Evolutionary conservation across 2,797 vertebrate genomes (phyloP).

Genomic region (Sebastes miniatus): DNA sequence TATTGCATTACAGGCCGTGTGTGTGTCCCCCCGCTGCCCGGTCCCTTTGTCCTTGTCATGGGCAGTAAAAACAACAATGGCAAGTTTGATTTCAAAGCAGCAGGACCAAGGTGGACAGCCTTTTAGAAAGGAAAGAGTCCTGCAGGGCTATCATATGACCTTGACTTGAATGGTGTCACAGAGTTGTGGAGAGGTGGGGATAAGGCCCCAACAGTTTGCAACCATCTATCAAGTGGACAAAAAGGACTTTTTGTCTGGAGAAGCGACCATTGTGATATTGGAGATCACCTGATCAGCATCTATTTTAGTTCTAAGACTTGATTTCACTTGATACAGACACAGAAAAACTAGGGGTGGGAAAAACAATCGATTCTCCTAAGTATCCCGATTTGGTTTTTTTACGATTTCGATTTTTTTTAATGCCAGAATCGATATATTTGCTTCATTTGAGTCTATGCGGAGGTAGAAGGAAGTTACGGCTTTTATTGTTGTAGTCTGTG

Average conservation of each 20-base stretch:
- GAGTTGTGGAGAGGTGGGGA: slow-evolving; percentile 62
- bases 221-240: slow-evolving; percentile 69
- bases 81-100: slow-evolving; percentile 80
- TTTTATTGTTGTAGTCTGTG: too few relatives aligned
- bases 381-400: too few relatives aligned
- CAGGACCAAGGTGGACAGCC: slow-evolving; percentile 72
- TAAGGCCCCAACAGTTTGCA: slow-evolving; percentile 59
- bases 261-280: slow-evolving; percentile 46
- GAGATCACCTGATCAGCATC: slow-evolving; percentile 40
- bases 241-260: slow-evolving; percentile 62
- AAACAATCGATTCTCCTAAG: too few relatives aligned
- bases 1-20: slow-evolving; percentile 87
- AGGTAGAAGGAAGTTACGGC: too few relatives aligned
- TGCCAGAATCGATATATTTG: too few relatives aligned
- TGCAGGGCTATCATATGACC: slow-evolving; percentile 78
- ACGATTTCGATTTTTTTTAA: too few relatives aligned
- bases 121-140: slow-evolving; percentile 66
- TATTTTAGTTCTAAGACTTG: slow-evolving; percentile 6
- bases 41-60: slow-evolving; percentile 80
- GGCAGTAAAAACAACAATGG: slow-evolving; percentile 83
- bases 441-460: too few relatives aligned
- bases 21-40: slow-evolving; percentile 54
- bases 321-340: neutral
- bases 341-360: neutral
- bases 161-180: slow-evolving; percentile 74